phyloP scores from a whole-genome alignment of 2,113 vertebrate genomes.

The Datnioides undecimradiatus region DNA sequence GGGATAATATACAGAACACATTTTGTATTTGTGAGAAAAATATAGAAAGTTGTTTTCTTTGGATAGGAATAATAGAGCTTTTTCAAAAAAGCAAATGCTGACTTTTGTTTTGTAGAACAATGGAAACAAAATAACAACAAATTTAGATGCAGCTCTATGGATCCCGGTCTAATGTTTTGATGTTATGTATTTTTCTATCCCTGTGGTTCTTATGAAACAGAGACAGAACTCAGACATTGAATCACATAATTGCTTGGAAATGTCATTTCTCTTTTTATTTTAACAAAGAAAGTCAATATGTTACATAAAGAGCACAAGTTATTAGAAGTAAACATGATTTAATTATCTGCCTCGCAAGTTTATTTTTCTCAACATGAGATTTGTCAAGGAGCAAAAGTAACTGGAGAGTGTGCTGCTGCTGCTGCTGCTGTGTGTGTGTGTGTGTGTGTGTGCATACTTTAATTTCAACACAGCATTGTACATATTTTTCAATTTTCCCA shows the following conservation, averaged over 20 bases:
- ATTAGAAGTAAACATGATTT: conserved; percentile 60
- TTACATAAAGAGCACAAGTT: conserved; percentile 58
- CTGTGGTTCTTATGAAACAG: conserved; percentile 4
- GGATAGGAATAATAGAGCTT: neutral
- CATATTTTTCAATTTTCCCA: neutral
- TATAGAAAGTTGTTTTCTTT: neutral
- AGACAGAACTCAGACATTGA: conserved; percentile 19
- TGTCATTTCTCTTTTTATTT: conserved; percentile 60
- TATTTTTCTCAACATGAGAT: conserved; percentile 62
- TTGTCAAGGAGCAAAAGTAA: conserved; percentile 60
- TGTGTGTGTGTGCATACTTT: conserved; percentile 10
- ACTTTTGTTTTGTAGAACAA: neutral
- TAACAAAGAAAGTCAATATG: conserved; percentile 58
- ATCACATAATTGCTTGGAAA: conserved; percentile 56
- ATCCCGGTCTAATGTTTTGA: neutral
- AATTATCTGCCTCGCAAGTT: conserved; percentile 64
- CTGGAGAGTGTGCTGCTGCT: conserved; percentile 22
- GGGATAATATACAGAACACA: no score
- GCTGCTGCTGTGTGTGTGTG: neutral
- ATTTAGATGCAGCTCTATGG: neutral
- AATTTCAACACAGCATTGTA: neutral
- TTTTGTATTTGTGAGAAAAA: no score
- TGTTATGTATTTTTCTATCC: neutral
- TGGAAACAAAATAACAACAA: neutral
- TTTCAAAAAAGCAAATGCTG: neutral